A percentile compares a stretch with the other conserved stretches of the same genome.
Evolutionary conservation across 2,113 vertebrate species (phyloP).

Genomic region (Gallinago media): DNA sequence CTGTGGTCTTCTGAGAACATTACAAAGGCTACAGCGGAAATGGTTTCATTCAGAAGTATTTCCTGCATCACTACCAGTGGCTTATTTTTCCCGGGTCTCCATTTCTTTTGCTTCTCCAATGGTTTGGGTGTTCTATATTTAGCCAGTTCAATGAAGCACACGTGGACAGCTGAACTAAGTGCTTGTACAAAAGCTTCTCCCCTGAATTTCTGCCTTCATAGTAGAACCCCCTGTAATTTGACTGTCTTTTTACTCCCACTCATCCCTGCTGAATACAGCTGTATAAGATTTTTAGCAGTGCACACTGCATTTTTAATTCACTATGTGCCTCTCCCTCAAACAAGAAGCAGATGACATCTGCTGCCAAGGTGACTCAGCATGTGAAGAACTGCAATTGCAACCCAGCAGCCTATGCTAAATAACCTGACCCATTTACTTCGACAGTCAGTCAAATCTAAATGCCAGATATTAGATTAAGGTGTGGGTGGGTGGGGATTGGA

Average conservation of each 20-base stretch:
- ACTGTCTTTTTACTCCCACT: slow-evolving; percentile 63
- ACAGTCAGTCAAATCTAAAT: slow-evolving; percentile 35
- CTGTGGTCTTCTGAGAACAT: slow-evolving; percentile 48
- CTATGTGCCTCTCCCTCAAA: slow-evolving; percentile 4
- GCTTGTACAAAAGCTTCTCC: slow-evolving; percentile 6
- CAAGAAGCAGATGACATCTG: slow-evolving; percentile 44
- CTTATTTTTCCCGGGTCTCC: slow-evolving; percentile 49
- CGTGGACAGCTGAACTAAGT: slow-evolving; percentile 24
- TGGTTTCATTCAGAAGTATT: slow-evolving; percentile 41
- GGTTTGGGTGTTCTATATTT: slow-evolving; percentile 67
- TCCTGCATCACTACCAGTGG: slow-evolving; percentile 34
- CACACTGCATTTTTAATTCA: slow-evolving; percentile 50
- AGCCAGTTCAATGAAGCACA: slow-evolving; percentile 28
- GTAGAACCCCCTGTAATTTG: slow-evolving; percentile 64
- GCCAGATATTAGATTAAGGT: slow-evolving; percentile 20
- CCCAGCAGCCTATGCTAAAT: not conserved
- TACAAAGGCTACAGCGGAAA: slow-evolving; percentile 45
- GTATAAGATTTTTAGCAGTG: slow-evolving; percentile 45
- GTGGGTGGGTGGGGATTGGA: slow-evolving; percentile 11
- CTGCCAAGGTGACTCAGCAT: slow-evolving; percentile 66
- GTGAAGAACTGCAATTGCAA: not conserved
- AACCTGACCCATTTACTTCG: slow-evolving; percentile 22
- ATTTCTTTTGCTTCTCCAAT: slow-evolving; percentile 38
- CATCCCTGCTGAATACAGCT: slow-evolving; percentile 53
- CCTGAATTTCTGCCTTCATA: slow-evolving; percentile 32